Evolutionary conservation across 2,888 invertebrate species (phyloP), one percentile per base, ranked within the genome.

Genomic region (Heliconius aoede): DNA sequence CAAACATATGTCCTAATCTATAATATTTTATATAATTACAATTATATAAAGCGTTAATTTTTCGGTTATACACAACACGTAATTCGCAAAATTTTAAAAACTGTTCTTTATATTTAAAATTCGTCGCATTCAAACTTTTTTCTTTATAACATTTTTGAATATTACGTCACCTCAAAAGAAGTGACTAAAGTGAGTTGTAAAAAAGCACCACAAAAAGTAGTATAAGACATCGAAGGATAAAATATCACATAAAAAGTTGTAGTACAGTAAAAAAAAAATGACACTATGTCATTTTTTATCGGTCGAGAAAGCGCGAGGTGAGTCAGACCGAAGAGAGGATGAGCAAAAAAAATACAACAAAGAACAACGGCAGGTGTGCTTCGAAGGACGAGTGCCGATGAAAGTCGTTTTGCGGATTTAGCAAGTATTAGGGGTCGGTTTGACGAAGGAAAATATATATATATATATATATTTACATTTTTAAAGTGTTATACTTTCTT

Each of bases 361-460:
- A 82, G 87, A 84, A 79, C 78, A 68, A 74, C 80, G 85, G 84
- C 88, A 89, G 88, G 88, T 89, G 89, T 86, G 85, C 80, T 77
- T 62, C 81, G 87, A 88, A 89, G 90, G 89, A 84, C 89, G 82
- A 83, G 80, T 80, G 78, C 74, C 79, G 82, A 84, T 83, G 89
- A 90, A 90, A 89, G 89, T 88, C 81, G 86, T 80, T 82, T 81
- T 83, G 84, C 78, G 76, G 78, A 79, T 82, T 76, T 82, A 81
- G 81, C 73, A 80, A 79, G 78, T 81, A 77, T 85, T 86, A 84
- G 88, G 82, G 87, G 82, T 88, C 71, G 26, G 21, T 32, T 69
- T 15, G n/a, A 3, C 0, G 11, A 4, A n/a, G 3, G 1, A 11
- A 30, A 4, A 62, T 62, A 55, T 9, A 9, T 55, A 9, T 55